Base-by-base conservation (phyloP, 2,113 vertebrate species). In the Erythrolamprus reginae region DNA sequence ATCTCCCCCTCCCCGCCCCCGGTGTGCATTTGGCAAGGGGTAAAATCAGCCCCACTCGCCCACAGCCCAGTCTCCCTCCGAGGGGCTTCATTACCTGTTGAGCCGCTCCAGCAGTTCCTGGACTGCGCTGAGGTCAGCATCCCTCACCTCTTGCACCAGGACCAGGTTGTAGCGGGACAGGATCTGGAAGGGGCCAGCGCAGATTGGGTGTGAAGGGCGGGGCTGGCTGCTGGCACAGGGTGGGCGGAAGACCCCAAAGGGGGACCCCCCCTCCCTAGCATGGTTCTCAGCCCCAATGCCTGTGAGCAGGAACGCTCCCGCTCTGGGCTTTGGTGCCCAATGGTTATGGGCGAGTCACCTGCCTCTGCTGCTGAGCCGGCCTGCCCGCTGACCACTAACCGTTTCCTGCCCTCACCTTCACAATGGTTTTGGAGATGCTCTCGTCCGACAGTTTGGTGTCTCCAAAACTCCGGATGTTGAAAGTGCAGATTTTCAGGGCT, bases 81-180 rank as follows among this genome's bases (percentile, higher is more conserved):
- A 4, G 12, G 24, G 12, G 0, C 1, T 70, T 45, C 15, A 1
- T 86, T 65, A 92, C 91, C 91, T 92, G 91, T 92, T 92, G 24
- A 92, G 94, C 8, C 95, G 95, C 0, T 97, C 94, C 98, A 98
- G 96, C 92, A 98, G 96, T 91, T 88, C 94, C 0, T 94, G 96
- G 88, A 98, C 98, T 0, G 98, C 98, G 0, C 98, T 97, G 91
- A 98, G 97, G 90, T 98, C 97, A 0, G 23, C 93, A 95, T 98
- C 98, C 0, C 97, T 96, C 92, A 98, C 98, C 92, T 98, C 98
- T 95, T 98, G 98, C 92, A 98, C 98, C 38, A 98, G 94, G 70
- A 97, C 91, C 83, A 98, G 86, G 21, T 98, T 98, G 0, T 98
- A 98, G 52, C 97, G 97, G 0, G 82, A 90, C 83, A 98, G 96